Evolutionary conservation across 92 coral and sea anemone genomes (phyloP).

Genomic region (Porites rus): DNA sequence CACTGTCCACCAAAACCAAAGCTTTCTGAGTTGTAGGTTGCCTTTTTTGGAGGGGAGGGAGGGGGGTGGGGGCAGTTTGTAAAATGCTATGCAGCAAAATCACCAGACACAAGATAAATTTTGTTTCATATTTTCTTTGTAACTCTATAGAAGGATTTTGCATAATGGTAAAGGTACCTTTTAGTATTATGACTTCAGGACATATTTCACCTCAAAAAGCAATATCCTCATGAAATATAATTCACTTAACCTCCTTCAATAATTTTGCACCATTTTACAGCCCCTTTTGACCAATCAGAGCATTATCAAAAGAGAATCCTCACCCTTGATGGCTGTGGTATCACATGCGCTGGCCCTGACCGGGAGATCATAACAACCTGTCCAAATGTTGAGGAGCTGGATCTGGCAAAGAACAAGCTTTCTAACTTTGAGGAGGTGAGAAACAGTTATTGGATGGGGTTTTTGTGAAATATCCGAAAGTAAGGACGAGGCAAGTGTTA

Average conservation of each 20-base stretch:
- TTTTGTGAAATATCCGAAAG: no score
- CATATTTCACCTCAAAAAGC: no score
- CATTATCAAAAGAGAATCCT: constrained; percentile 64
- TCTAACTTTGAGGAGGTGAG: constrained; percentile 87
- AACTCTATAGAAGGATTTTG: no score
- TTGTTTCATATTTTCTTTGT: no score
- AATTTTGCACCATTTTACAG: not conserved
- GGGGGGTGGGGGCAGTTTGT: not conserved
- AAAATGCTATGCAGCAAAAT: no score
- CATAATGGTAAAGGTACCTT: no score
- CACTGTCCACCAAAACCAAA: no score
- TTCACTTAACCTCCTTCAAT: no score
- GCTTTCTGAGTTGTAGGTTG: not conserved
- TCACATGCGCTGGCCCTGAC: constrained; percentile 81
- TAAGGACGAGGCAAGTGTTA: no score
- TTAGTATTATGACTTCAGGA: no score
- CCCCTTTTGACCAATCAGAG: constrained; percentile 32
- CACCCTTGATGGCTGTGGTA: constrained; percentile 80
- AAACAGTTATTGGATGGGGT: not conserved
- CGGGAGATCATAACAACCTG: constrained; percentile 83
- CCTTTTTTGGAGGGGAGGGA: not conserved
- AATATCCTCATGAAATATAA: no score
- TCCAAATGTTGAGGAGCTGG: constrained; percentile 87
- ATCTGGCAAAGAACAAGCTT: constrained; percentile 79
- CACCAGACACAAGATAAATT: no score